phyloP scores from a whole-genome alignment of 1,140 invertebrate genomes.

The Octopus sinensis region DNA sequence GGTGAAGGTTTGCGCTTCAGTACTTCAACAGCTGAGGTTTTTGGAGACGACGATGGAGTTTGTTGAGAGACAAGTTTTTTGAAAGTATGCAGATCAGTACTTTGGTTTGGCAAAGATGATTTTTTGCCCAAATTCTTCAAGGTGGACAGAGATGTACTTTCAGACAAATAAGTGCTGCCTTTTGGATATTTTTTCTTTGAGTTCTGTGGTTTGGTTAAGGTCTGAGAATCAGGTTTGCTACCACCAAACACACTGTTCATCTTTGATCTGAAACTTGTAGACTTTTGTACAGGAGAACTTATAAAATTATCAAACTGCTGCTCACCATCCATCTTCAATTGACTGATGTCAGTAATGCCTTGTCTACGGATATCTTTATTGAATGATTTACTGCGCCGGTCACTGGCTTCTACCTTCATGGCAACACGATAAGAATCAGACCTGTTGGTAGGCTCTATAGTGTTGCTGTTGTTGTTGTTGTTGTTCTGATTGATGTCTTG shows the following conservation, averaged over 20 bases:
- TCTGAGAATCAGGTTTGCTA: not conserved
- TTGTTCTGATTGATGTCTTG: not conserved
- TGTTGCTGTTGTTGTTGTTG: not conserved
- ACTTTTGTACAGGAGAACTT: not conserved
- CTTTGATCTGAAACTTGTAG: not conserved
- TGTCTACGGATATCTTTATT: conserved; percentile 40
- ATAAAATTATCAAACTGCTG: not conserved
- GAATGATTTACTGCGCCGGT: not conserved
- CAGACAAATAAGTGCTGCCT: not conserved
- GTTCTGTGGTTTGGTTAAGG: too few relatives aligned
- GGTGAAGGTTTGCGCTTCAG: not conserved
- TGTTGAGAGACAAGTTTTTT: conserved; percentile 12
- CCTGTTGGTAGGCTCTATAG: not conserved
- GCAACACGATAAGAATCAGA: not conserved
- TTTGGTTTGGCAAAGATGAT: not conserved
- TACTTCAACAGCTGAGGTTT: not conserved
- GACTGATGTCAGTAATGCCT: conserved; percentile 51
- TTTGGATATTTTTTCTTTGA: not conserved
- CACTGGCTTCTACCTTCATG: not conserved
- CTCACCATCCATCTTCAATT: conserved; percentile 27
- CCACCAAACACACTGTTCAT: not conserved
- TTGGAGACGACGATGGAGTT: not conserved
- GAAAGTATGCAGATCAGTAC: not conserved
- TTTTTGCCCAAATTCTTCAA: not conserved
- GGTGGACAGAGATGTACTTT: not conserved